Evolutionary conservation across 2,888 invertebrate genomes (phyloP), one percentile per base, ranked within the genome.

Genomic region (Papilio demoleus): DNA sequence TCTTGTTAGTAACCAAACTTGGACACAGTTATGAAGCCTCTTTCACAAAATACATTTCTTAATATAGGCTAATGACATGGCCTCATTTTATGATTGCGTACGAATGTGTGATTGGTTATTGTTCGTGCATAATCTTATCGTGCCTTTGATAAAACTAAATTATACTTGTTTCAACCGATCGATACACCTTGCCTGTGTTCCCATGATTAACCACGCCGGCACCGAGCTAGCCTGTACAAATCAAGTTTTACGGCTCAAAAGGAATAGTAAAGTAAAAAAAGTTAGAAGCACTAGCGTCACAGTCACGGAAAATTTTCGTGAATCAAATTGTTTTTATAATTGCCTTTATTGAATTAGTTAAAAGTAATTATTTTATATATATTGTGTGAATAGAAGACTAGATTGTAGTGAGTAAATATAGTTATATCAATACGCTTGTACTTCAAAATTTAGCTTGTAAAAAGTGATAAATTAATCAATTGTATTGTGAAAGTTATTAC

Each of bases 91-190:
- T 72, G 78, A 80, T 82, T 81, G 75, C 72, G 47, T 77, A 75
- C 77, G 74, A 77, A 71, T 74, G 72, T 76, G 77, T 76, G 79
- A 87, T 86, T 87, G 85, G 85, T 77, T 79, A 77, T 76, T 77
- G 78, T 75, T 75, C 75, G 67, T 73, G 72, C 76, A 80, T 82
- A 88, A 90, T 90, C 91, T 90, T 89, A 91, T 90, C 90, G 86
- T 76, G 68, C 68, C 72, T 76, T 81, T 50, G 89, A 90, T 90
- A 89, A 88, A 85, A 81, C 81, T 79, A 81, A 84, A 84, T 82
- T 81, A 73, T 77, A 71, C 73, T 74, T 75, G 81, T 79, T 80
- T 79, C 72, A 72, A 72, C 72, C 81, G 80, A 87, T 88, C 87
- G 78, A 88, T 88, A 86, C 40, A 69, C 72, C 70, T 69, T 73